These are phyloP conservation scores for Proteles cristata DNA, from an alignment of 2,113 vertebrate species.

Conservation along the genomic window DNA sequence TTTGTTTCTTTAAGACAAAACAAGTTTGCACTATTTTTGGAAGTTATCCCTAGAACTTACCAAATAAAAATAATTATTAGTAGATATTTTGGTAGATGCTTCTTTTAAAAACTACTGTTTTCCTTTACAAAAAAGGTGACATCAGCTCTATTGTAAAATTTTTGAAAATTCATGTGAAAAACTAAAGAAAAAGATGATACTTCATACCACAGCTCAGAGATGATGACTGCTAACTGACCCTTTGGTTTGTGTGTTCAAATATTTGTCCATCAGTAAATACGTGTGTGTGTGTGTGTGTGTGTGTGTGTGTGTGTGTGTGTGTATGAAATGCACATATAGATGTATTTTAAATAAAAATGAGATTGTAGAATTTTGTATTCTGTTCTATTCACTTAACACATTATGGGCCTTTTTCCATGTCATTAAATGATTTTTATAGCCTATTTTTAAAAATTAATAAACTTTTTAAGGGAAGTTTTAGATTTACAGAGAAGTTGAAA, in stretches of 20 bases:
- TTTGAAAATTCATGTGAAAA: neutral
- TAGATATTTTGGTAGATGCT: neutral
- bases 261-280: neutral
- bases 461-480: neutral
- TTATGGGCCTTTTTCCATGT: neutral
- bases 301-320: no score
- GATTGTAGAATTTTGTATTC: neutral
- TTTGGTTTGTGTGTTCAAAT: neutral
- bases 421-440: neutral
- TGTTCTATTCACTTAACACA: neutral
- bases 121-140: neutral
- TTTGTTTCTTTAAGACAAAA: neutral
- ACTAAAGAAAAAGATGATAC: neutral
- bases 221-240: neutral
- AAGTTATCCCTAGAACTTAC: neutral
- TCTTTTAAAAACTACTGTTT: neutral
- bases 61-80: slow-evolving; percentile 40
- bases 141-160: neutral
- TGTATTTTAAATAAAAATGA: neutral
- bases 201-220: neutral
- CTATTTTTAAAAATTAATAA: neutral
- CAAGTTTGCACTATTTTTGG: neutral
- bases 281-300: neutral
- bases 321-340: no score
- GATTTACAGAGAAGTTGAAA: neutral